Conservation (phyloP, 1,140 invertebrate species). For the Ceratina japonica region DNA sequence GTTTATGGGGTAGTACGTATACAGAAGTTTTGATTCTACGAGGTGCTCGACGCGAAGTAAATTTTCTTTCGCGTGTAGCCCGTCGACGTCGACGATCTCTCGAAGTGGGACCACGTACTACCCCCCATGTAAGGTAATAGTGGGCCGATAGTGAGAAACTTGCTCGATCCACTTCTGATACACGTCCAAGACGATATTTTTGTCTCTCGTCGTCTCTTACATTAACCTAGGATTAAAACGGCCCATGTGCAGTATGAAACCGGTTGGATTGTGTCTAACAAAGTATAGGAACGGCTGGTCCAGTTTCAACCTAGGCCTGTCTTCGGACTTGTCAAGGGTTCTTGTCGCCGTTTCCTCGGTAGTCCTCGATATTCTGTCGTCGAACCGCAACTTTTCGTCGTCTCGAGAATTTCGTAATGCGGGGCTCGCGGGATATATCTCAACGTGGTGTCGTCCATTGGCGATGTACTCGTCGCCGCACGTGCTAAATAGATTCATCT, state of each 20-base stretch:
- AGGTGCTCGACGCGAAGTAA: too few relatives aligned
- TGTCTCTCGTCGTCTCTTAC: constrained; percentile 60
- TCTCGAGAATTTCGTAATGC: background rate
- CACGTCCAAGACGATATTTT: too few relatives aligned
- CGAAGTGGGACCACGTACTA: too few relatives aligned
- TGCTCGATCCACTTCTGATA: too few relatives aligned
- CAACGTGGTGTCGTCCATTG: constrained; percentile 86
- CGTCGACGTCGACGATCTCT: too few relatives aligned
- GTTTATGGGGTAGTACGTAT: too few relatives aligned
- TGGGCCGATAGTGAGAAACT: too few relatives aligned
- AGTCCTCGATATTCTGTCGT: background rate
- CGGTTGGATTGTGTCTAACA: constrained; percentile 91
- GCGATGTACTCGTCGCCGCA: constrained; percentile 86
- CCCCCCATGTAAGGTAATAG: too few relatives aligned
- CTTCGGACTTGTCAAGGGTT: constrained; percentile 69
- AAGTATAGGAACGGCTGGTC: constrained; percentile 92
- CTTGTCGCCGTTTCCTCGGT: background rate
- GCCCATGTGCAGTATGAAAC: constrained; percentile 91
- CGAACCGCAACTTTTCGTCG: background rate
- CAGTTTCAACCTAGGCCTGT: constrained; percentile 87
- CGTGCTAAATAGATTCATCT: constrained; percentile 86
- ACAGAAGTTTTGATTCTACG: too few relatives aligned
- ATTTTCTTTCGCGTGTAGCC: too few relatives aligned
- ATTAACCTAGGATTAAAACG: constrained; percentile 90
- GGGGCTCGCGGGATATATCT: constrained; percentile 87